Percentiles rank a stretch among this genome's conserved stretches.
phyloP scores from a whole-genome alignment of 2,113 vertebrate genomes.

The Ptilonorhynchus violaceus region DNA sequence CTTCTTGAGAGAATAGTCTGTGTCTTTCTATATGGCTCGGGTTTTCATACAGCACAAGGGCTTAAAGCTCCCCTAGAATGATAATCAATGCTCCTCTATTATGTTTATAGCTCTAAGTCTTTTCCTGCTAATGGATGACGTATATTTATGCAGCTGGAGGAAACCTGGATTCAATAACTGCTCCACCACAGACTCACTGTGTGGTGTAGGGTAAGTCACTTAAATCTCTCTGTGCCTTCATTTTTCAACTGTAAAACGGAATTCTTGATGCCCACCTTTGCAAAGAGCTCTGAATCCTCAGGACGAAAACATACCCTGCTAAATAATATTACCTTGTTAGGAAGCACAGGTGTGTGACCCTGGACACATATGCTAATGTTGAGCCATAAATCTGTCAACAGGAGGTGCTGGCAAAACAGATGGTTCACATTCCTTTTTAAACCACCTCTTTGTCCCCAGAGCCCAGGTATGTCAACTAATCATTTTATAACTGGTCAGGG shows the following conservation, averaged over 20 bases:
- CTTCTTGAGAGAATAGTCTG: neutral
- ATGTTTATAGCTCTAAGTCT: constrained; percentile 48
- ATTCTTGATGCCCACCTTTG: constrained; percentile 43
- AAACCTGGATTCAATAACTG: constrained; percentile 66
- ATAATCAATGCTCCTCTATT: constrained; percentile 53
- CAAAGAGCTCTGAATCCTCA: constrained; percentile 7
- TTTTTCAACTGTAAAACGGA: constrained; percentile 15
- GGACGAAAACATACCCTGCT: neutral
- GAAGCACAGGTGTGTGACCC: constrained; percentile 63
- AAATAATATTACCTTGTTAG: constrained; percentile 44
- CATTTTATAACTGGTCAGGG: neutral
- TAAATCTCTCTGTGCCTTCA: constrained; percentile 36
- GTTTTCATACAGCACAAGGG: neutral
- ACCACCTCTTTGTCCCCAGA: constrained; percentile 44
- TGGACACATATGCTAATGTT: constrained; percentile 39
- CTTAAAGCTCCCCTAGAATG: constrained; percentile 11
- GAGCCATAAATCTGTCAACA: constrained; percentile 67
- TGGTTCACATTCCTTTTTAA: constrained; percentile 56
- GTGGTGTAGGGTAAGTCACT: constrained; percentile 34
- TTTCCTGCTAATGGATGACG: constrained; percentile 57
- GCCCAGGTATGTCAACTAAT: constrained; percentile 57
- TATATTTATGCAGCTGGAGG: constrained; percentile 63
- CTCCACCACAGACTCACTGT: constrained; percentile 59
- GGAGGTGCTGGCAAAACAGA: constrained; percentile 66
- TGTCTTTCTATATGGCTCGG: neutral